A percentile compares a stretch with the other conserved stretches of the same genome.
phyloP scores from a whole-genome alignment of 1,140 invertebrate species.

The Arion vulgaris region DNA sequence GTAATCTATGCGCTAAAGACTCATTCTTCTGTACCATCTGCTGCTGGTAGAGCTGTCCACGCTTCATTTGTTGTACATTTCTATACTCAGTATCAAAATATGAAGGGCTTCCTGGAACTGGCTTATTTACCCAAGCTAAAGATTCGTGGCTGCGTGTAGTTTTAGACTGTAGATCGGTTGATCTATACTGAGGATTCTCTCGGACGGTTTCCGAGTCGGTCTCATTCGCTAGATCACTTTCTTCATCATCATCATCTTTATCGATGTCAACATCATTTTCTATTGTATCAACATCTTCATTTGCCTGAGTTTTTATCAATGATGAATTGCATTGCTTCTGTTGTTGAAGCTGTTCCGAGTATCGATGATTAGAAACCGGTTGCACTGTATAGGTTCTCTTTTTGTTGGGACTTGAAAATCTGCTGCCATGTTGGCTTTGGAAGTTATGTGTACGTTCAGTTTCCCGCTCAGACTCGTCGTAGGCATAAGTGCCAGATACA shows the following conservation, averaged over 20 bases:
- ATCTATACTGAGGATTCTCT: background rate
- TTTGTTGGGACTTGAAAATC: background rate
- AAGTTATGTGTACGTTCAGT: background rate
- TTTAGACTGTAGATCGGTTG: background rate
- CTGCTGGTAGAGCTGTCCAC: background rate
- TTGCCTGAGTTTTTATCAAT: background rate
- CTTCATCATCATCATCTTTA: conserved; percentile 26
- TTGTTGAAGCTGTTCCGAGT: background rate
- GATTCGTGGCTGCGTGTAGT: background rate
- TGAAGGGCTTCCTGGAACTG: background rate
- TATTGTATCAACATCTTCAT: conserved; percentile 16
- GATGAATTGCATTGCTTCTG: background rate
- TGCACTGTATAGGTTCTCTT: background rate
- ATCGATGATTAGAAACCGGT: background rate
- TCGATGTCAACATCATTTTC: conserved; percentile 23
- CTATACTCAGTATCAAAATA: no score
- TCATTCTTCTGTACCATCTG: background rate
- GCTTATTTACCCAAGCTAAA: background rate
- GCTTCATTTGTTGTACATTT: background rate
- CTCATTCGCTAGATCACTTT: background rate
- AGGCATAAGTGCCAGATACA: background rate
- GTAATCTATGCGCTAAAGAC: background rate
- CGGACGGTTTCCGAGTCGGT: background rate
- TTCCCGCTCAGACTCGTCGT: conserved; percentile 24
- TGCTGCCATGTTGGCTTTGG: background rate